Base-by-base conservation (phyloP, 2,888 invertebrate species). In the Mongoloraphidia duomilia region DNA sequence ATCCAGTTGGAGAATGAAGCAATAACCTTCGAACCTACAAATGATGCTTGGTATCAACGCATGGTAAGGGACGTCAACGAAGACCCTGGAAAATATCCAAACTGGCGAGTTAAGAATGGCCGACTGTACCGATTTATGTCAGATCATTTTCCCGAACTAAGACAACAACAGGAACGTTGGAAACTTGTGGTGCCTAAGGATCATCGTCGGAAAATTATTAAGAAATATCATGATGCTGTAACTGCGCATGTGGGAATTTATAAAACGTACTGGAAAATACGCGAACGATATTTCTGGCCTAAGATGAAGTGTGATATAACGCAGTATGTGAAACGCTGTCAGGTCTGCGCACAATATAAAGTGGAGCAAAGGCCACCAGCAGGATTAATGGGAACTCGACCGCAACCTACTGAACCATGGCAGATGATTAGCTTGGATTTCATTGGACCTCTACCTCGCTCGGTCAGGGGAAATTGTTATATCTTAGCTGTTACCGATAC, bases 401-500 rank as follows among this genome's bases (percentile, higher is more conserved):
- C 48, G 5, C 45, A 44, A 8, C 34, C 37, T 11, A 41, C 49
- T 33, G 43, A 39, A 12, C 53, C 53, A 6, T 54, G 48, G 39
- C 34, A 56, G 44, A 11, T 53, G 11, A 36, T 54, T 10, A 41
- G 51, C 42, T 10, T n/a, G n/a, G 56, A 56, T 42, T 34, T 53
- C 2, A 33, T 54, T 10, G 53, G 52, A 8, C 54, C 53, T 17
- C 39, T 55, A 26, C 54, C 54, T 13, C 17, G 50, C 33, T 53
- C 53, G 17, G 41, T 42, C 9, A 26, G 40, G 12, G 54, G 56
- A 33, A 49, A 38, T 41, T 14, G n/a, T 17, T 49, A 52, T 43
- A 49, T 57, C 8, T 46, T 54, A 9, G 53, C 53, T 2, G 49
- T 56, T 9, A 37, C 47, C 6, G 52, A 54, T 38, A 49, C 47